phyloP scores from a whole-genome alignment of 2,888 invertebrate species.

The Andricus quercusramuli region DNA sequence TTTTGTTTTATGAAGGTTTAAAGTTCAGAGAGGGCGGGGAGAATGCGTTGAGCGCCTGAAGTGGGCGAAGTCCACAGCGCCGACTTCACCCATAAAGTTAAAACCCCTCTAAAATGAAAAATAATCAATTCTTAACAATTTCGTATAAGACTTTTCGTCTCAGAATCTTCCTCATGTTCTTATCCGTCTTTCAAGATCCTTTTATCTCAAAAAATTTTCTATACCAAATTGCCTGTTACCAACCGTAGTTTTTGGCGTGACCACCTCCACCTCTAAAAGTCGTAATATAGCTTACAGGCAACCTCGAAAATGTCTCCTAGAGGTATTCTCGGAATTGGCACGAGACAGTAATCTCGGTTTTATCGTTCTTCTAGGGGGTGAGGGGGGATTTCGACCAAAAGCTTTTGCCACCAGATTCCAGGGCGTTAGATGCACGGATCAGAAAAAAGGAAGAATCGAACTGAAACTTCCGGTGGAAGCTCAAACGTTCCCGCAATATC shows the following conservation, averaged over 20 bases:
- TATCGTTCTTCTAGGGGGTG: background rate
- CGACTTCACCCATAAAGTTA: no score
- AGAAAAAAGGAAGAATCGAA: constrained; percentile 5
- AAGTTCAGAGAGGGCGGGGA: no score
- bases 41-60: no score
- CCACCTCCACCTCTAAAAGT: no score
- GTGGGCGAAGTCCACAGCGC: no score
- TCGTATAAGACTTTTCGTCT: background rate
- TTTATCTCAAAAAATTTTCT: no score
- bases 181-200: no score
- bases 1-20: no score
- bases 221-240: no score
- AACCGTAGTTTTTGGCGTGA: no score
- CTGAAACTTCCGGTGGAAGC: constrained; percentile 20
- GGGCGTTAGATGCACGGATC: background rate
- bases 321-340: constrained; percentile 8
- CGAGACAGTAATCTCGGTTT: constrained; percentile 13
- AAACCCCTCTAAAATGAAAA: background rate
- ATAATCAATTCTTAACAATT: background rate
- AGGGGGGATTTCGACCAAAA: background rate
- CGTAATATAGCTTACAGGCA: no score
- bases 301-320: background rate
- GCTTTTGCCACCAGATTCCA: constrained; percentile 1
- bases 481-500: constrained; percentile 19
- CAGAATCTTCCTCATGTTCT: background rate